Conservation (phyloP, 2,888 invertebrate genomes). For the Caenorhabditis becei region DNA sequence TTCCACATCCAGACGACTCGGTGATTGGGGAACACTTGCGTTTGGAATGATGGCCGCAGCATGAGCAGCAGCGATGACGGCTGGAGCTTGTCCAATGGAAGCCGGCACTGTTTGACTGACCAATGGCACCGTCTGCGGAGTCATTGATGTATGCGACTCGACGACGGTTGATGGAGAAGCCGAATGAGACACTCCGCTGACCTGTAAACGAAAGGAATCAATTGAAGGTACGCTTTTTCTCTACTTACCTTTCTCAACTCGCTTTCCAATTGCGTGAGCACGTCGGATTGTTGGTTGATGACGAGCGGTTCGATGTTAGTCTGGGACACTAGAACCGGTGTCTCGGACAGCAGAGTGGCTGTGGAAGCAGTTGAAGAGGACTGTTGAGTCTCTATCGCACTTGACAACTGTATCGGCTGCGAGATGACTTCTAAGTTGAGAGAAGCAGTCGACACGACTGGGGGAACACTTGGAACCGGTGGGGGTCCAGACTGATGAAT, state of each 20-base stretch:
- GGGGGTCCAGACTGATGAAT: conserved; percentile 36
- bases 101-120: conserved; percentile 37
- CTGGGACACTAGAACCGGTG: background rate
- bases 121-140: conserved; percentile 35
- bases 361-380: conserved; percentile 42
- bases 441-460: conserved; percentile 45
- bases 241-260: conserved; percentile 51
- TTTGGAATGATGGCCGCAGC: conserved; percentile 38
- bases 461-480: conserved; percentile 59
- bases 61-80: conserved; percentile 34
- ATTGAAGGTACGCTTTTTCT: background rate
- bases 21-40: conserved; percentile 56
- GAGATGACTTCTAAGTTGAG: conserved; percentile 28
- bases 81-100: conserved; percentile 40
- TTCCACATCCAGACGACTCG: conserved; percentile 45
- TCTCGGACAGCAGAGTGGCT: conserved; percentile 28
- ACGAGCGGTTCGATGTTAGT: background rate
- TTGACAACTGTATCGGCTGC: conserved; percentile 2
- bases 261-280: conserved; percentile 52
- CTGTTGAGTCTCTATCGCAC: conserved; percentile 1
- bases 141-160: conserved; percentile 52
- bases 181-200: conserved; percentile 58
- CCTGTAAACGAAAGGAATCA: conserved; percentile 28
- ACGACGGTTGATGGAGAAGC: conserved; percentile 57
- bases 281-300: conserved; percentile 39